A percentile compares a stretch with the other conserved stretches of the same genome.
Conservation (phyloP, 2,888 invertebrate species). For the Corythucha ciliata region DNA sequence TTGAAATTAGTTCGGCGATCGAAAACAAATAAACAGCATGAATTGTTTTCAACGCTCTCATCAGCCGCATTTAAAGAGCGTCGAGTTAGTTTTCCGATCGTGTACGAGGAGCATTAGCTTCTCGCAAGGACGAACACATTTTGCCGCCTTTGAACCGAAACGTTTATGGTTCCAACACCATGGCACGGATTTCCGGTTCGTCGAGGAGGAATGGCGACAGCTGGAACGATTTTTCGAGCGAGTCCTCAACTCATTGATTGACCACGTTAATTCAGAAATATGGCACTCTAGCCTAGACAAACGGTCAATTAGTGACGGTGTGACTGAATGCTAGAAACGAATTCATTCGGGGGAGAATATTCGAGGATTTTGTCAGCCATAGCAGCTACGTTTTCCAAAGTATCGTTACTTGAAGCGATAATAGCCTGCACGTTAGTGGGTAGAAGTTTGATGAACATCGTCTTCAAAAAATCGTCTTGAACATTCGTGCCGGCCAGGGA, state of each 20-base stretch:
- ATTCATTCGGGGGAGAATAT: slow-evolving; percentile 12
- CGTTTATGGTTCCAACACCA: slow-evolving; percentile 8
- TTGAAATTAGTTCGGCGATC: background rate
- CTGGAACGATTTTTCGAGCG: too few relatives aligned
- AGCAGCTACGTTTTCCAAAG: slow-evolving; percentile 7
- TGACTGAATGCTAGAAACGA: too few relatives aligned
- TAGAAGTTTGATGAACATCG: slow-evolving; percentile 30
- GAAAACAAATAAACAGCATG: slow-evolving; percentile 5
- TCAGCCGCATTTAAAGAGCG: slow-evolving; percentile 25
- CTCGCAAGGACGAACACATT: slow-evolving; percentile 24
- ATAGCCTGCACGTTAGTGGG: slow-evolving; percentile 6
- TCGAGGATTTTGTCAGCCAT: slow-evolving; percentile 16
- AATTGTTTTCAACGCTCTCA: background rate
- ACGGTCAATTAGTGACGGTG: slow-evolving; percentile 7
- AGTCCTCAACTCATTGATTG: too few relatives aligned
- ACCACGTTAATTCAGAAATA: too few relatives aligned
- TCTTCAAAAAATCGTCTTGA: slow-evolving; percentile 31
- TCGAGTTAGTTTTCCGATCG: slow-evolving; percentile 19
- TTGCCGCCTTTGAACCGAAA: slow-evolving; percentile 22
- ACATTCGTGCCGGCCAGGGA: slow-evolving; percentile 31
- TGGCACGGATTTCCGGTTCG: too few relatives aligned
- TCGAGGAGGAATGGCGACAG: too few relatives aligned
- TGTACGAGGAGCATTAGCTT: slow-evolving; percentile 1
- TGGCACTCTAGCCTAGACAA: slow-evolving; percentile 13
- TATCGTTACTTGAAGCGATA: slow-evolving; percentile 5